Evolutionary conservation across 2,113 vertebrate species (phyloP).

Genomic region (Eulacestoma nigropectus): DNA sequence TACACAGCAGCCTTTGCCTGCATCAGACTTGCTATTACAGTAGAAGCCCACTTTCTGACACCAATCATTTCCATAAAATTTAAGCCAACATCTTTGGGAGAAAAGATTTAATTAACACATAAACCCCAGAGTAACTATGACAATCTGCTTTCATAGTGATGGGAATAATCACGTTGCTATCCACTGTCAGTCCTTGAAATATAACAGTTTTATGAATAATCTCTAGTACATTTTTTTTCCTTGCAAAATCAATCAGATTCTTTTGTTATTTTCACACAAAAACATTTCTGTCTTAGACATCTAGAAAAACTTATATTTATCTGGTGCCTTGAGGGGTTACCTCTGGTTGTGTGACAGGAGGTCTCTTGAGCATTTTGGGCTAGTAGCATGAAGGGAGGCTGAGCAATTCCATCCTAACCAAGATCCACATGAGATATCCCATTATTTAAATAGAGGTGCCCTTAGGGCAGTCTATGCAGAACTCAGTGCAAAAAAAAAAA

Average conservation of each 20-base stretch:
- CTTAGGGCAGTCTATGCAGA: not conserved
- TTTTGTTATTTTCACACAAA: conserved; percentile 18
- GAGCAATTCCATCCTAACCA: conserved; percentile 5
- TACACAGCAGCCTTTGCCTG: not conserved
- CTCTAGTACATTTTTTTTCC: not conserved
- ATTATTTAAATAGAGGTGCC: conserved; percentile 24
- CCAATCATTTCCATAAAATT: conserved; percentile 33
- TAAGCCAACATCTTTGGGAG: conserved; percentile 29
- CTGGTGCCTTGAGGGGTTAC: conserved; percentile 26
- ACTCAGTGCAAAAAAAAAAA: not conserved
- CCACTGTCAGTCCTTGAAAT: conserved; percentile 25
- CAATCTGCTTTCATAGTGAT: conserved; percentile 45
- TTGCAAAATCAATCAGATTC: conserved; percentile 22
- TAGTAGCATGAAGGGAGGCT: not conserved
- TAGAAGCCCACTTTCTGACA: conserved; percentile 37
- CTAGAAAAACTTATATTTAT: conserved; percentile 43
- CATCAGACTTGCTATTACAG: not conserved
- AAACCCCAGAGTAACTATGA: conserved; percentile 40
- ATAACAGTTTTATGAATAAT: conserved; percentile 17
- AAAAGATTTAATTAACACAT: conserved; percentile 68
- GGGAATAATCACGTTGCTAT: conserved; percentile 22
- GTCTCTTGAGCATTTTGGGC: conserved; percentile 42
- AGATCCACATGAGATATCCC: not conserved
- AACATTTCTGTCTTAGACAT: conserved; percentile 30
- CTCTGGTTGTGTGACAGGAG: conserved; percentile 46